Percentiles rank a stretch among this genome's conserved stretches.
These are phyloP conservation scores for Drosophila hawaiiensis DNA, from an alignment of 2,888 invertebrate genomes.

Conservation along the genomic window DNA sequence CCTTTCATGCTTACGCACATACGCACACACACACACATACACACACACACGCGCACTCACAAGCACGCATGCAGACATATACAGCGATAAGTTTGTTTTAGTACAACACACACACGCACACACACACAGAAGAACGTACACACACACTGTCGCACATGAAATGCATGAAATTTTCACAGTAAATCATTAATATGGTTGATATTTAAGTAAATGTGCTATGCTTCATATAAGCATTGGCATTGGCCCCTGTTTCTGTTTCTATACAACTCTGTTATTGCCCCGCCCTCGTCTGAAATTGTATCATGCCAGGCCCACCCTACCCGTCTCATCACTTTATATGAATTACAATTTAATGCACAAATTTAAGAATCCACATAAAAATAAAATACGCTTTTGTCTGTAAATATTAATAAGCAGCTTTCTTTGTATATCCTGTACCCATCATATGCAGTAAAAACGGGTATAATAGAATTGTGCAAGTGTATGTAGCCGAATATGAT, in stretches of 20 bases:
- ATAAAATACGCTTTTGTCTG: slow-evolving; percentile 28
- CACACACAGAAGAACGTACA: not conserved
- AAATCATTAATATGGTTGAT: slow-evolving; percentile 77
- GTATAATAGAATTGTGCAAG: not conserved
- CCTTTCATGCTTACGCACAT: slow-evolving; percentile 65
- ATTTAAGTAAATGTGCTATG: slow-evolving; percentile 78
- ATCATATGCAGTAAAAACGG: not conserved
- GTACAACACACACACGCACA: slow-evolving; percentile 33
- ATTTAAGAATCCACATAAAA: slow-evolving; percentile 64
- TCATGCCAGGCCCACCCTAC: not conserved
- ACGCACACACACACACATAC: slow-evolving; percentile 20
- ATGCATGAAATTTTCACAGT: slow-evolving; percentile 74
- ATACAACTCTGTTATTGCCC: not conserved
- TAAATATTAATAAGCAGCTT: slow-evolving; percentile 57
- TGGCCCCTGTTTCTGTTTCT: slow-evolving; percentile 4
- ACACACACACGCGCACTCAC: slow-evolving; percentile 20
- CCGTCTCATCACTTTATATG: slow-evolving; percentile 29
- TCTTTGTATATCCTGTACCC: slow-evolving; percentile 13
- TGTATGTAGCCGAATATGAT: no score
- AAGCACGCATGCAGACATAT: slow-evolving; percentile 13
- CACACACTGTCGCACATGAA: slow-evolving; percentile 50
- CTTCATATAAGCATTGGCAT: slow-evolving; percentile 60
- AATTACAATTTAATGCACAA: slow-evolving; percentile 64
- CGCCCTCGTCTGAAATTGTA: not conserved
- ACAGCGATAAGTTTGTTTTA: slow-evolving; percentile 52